Evolutionary conservation across 2,797 vertebrate genomes (phyloP).

Genomic region (Carduelis carduelis): DNA sequence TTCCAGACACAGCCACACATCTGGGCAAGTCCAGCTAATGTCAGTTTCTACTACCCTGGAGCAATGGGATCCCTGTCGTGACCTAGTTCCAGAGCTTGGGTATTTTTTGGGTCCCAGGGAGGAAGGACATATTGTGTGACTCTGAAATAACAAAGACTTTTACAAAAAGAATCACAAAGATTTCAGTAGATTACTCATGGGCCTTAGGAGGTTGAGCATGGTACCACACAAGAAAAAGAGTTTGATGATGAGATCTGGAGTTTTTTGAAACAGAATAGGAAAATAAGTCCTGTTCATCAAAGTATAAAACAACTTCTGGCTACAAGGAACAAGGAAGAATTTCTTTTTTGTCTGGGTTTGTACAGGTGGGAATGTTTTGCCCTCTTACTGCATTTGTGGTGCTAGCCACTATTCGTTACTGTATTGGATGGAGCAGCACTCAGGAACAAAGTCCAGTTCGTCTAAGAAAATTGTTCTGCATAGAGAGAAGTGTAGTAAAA

Average conservation of each 20-base stretch:
- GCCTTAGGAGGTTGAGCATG: not conserved
- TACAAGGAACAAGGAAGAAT: not conserved
- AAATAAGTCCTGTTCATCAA: not conserved
- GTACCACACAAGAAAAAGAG: rapidly evolving
- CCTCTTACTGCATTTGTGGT: not conserved
- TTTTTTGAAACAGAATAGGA: not conserved
- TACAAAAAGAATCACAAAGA: not conserved
- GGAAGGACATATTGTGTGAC: not conserved
- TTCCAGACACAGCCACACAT: not conserved
- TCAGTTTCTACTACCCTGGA: not conserved
- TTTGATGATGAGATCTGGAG: not conserved
- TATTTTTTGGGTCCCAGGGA: not conserved
- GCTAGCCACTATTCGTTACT: not conserved
- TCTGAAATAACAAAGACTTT: not conserved
- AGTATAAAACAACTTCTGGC: not conserved
- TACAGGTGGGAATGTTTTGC: not conserved
- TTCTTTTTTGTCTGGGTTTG: not conserved
- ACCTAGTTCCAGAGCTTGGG: not conserved
- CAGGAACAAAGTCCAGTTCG: not conserved
- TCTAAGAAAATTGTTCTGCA: not conserved
- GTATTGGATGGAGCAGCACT: not conserved
- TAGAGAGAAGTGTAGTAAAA: not conserved
- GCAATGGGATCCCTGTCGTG: rapidly evolving
- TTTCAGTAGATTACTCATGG: not conserved
- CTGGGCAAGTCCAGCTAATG: not conserved